Conservation (phyloP, 1,140 invertebrate species). For the Sminthurinus signatus region DNA sequence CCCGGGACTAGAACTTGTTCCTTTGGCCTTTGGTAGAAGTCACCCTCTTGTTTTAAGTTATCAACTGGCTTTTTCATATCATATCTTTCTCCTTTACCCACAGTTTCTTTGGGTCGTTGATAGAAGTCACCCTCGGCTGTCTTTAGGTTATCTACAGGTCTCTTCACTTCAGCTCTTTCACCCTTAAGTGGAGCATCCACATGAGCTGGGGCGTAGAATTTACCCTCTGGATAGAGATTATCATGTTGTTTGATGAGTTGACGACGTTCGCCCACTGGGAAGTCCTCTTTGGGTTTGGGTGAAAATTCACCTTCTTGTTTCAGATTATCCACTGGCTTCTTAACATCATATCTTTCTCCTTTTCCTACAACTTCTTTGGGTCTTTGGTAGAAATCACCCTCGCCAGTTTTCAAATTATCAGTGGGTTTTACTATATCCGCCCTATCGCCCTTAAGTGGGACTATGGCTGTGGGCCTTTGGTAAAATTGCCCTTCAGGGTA, state of each 20-base stretch:
- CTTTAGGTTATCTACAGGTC: constrained; percentile 53
- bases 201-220: constrained; percentile 45
- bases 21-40: constrained; percentile 36
- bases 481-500: constrained; percentile 52
- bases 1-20: constrained; percentile 37
- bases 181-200: constrained; percentile 46
- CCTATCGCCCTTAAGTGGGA: constrained; percentile 47
- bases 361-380: constrained; percentile 19
- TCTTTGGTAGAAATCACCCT: constrained; percentile 43
- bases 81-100: not conserved
- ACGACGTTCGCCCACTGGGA: constrained; percentile 49
- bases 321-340: constrained; percentile 44
- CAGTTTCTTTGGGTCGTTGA: constrained; percentile 12
- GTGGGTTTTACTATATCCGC: constrained; percentile 46
- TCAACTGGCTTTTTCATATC: constrained; percentile 49
- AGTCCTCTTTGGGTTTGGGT: not conserved
- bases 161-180: constrained; percentile 48
- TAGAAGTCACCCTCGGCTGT: constrained; percentile 51
- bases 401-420: constrained; percentile 50
- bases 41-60: constrained; percentile 46
- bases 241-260: constrained; percentile 53
- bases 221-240: constrained; percentile 57
- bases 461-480: constrained; percentile 37
- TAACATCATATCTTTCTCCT: constrained; percentile 48
- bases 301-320: constrained; percentile 42